Evolutionary conservation across 2,113 vertebrate genomes (phyloP), one percentile per base, ranked within the genome.

Genomic region (Rhagologus leucostigma): DNA sequence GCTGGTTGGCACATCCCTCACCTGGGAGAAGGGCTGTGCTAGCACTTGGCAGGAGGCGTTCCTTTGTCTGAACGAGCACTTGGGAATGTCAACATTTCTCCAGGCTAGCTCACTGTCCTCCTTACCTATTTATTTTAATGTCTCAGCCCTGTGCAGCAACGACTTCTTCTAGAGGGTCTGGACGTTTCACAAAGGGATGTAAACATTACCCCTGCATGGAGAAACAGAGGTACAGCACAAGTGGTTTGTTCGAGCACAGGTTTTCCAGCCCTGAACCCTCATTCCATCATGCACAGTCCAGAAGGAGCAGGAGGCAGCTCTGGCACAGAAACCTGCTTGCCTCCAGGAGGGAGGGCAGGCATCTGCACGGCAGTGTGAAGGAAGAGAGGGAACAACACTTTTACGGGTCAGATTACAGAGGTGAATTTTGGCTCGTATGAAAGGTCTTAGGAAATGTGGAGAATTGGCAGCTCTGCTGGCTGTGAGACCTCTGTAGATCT

Each of bases 1-100:
- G n/a, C 39, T 7, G 22, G 9, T 9, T 95, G 71, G 50, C 55
- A 55, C 5, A 0, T 78, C 84, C 55, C 60, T 86, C 59, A 78
- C 60, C 77, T 70, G 64, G 0, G 7, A 90, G 67, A 41, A 87
- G 50, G 52, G 65, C 87, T 62, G 79, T 52, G 64, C 60, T 37
- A 50, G 49, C 42, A 26, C 30, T 27, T 81, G 84, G 69, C 73
- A 95, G 73, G 50, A 80, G 39, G 30, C 50, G 13, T 30, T 93
- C 50, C 89, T 92, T 87, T 92, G 71, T 86, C 76, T 81, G 56
- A 68, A 26, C 3, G 69, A 93, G 47, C n/a, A 33, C 60, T 81
- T 30, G 65, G 77, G 37, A 84, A 41, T 33, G 59, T 27, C 63
- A 70, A 1, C 42, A 37, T 88, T 86, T 88, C 94, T 80, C 46